Evolutionary conservation across 2,113 vertebrate species (phyloP).

Genomic region (Callopanchax toddi): DNA sequence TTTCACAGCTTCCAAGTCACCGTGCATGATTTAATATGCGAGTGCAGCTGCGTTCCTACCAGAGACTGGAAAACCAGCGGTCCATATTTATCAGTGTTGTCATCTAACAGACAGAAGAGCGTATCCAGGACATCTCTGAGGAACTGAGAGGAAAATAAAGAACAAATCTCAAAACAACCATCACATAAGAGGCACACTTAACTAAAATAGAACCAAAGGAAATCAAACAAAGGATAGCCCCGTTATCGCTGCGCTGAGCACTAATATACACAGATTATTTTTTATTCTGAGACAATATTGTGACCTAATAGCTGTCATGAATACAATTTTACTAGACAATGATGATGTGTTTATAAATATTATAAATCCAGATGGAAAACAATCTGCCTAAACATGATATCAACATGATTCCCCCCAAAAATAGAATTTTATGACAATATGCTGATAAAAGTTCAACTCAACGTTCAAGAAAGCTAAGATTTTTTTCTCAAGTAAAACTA

Average conservation of each 20-base stretch:
- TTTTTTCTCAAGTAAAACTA: no score
- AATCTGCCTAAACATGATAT: no score
- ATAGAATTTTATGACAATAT: no score
- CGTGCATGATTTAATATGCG: neutral
- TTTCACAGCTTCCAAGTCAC: neutral
- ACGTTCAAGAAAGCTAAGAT: no score
- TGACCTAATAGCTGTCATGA: neutral
- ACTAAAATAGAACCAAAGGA: constrained; percentile 50
- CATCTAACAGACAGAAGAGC: constrained; percentile 93
- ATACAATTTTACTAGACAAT: constrained; percentile 1
- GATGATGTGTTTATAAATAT: neutral
- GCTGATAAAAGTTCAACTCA: no score
- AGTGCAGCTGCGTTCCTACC: constrained; percentile 74
- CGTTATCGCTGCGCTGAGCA: constrained; percentile 10
- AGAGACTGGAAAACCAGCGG: constrained; percentile 94
- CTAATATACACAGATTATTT: neutral
- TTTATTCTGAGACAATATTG: neutral
- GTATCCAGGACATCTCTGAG: constrained; percentile 94
- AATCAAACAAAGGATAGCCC: constrained; percentile 49
- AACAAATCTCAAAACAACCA: constrained; percentile 18
- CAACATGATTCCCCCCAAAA: no score
- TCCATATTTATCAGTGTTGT: constrained; percentile 96
- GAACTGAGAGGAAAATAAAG: constrained; percentile 80
- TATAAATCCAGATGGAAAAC: no score
- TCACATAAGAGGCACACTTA: constrained; percentile 27